Evolutionary conservation across 2,113 vertebrate species (phyloP).

Genomic region (Hipposideros armiger): DNA sequence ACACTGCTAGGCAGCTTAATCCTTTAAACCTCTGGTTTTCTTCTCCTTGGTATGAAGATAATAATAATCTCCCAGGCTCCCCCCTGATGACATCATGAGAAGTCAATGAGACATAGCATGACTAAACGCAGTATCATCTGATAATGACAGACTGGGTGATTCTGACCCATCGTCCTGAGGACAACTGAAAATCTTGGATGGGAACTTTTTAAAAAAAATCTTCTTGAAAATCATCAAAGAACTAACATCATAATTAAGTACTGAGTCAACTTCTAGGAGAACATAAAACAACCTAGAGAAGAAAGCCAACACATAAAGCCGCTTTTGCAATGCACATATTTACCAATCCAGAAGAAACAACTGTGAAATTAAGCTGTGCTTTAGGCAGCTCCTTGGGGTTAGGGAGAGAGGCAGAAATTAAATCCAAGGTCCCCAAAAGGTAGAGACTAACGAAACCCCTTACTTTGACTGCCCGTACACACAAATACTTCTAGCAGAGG

Average conservation of each 20-base stretch:
- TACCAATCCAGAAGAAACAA: background rate
- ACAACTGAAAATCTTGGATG: background rate
- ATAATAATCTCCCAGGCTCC: background rate
- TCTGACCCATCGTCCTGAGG: background rate
- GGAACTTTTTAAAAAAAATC: background rate
- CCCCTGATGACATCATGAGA: background rate
- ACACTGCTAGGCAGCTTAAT: background rate
- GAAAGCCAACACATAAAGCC: background rate
- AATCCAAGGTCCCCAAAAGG: background rate
- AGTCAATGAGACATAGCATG: background rate
- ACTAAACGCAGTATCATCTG: background rate
- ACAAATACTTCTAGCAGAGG: background rate
- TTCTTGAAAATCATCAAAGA: background rate
- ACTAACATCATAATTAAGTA: background rate
- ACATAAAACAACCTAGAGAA: background rate
- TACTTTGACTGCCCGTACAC: fast-evolving
- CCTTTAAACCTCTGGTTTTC: background rate
- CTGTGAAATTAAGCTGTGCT: background rate
- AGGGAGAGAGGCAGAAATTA: background rate
- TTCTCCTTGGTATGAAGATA: background rate
- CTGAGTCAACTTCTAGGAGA: background rate
- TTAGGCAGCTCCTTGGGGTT: background rate
- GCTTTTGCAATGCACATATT: background rate
- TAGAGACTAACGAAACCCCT: background rate
- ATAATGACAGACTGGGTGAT: background rate